These are phyloP conservation scores for Oscheius sp. DNA, from an alignment of 2,888 invertebrate species.

Conservation along the genomic window DNA sequence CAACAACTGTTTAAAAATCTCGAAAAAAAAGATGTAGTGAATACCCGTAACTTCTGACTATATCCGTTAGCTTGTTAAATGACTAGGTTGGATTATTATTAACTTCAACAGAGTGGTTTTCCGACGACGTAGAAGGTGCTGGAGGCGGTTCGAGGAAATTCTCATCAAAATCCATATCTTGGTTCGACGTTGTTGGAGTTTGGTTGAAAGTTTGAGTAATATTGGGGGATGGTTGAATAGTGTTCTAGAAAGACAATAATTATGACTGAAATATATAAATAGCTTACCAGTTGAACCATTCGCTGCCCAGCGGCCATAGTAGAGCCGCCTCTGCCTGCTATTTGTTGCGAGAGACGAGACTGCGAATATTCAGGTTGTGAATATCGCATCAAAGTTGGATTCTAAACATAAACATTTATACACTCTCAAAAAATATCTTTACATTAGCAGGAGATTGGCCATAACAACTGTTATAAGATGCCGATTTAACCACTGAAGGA, in stretches of 20 bases:
- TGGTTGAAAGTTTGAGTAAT: neutral
- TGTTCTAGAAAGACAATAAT: no score
- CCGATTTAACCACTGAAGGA: no score
- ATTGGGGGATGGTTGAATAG: neutral
- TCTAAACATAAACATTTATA: no score
- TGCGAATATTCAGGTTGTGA: no score
- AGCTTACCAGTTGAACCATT: neutral
- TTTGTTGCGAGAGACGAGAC: no score
- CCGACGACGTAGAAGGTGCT: neutral
- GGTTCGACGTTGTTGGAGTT: neutral
- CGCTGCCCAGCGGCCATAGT: conserved; percentile 46
- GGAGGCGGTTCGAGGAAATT: conserved; percentile 12
- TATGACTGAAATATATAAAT: no score
- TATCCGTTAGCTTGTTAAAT: neutral
- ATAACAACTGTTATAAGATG: no score
- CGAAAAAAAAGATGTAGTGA: neutral
- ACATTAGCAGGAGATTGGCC: no score
- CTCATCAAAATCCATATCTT: conserved; percentile 25
- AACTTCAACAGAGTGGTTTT: neutral
- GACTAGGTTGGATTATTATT: conserved; percentile 16
- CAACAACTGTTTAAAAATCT: neutral
- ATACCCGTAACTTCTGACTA: neutral
- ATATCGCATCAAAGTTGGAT: no score
- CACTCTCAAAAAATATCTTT: no score
- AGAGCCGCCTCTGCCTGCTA: conserved; percentile 36